These are phyloP conservation scores for Drosophila ohnishii DNA, from an alignment of 1,140 invertebrate genomes.

Conservation along the genomic window DNA sequence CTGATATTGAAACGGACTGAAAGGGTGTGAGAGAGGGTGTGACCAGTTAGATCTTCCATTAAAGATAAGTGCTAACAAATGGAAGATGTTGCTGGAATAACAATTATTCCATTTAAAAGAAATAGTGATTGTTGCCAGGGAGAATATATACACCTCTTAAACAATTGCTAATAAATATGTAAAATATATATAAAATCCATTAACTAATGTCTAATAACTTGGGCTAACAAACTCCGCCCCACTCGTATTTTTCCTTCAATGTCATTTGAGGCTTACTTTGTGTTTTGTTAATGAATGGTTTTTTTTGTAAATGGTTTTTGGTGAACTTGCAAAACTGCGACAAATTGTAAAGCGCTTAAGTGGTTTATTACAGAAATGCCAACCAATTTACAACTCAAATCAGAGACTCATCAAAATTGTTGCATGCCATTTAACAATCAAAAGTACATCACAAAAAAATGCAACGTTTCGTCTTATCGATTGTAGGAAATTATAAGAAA, in stretches of 20 bases:
- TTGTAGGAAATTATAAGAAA: constrained; percentile 29
- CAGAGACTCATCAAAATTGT: constrained; percentile 59
- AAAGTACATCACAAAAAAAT: constrained; percentile 22
- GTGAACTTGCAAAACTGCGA: constrained; percentile 44
- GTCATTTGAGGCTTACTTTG: constrained; percentile 10
- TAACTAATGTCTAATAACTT: constrained; percentile 5
- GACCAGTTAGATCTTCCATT: constrained; percentile 12
- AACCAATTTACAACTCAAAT: constrained; percentile 52
- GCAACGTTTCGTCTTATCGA: constrained; percentile 25
- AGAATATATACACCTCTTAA: background rate
- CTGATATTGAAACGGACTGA: constrained; percentile 9
- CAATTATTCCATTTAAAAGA: background rate
- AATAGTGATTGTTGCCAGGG: background rate
- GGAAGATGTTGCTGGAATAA: constrained; percentile 3
- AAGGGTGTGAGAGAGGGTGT: constrained; percentile 12
- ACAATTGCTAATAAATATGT: constrained; percentile 34
- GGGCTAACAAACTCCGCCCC: background rate
- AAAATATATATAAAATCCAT: constrained; percentile 1
- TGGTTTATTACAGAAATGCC: constrained; percentile 57
- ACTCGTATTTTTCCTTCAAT: background rate
- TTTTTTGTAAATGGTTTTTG: background rate
- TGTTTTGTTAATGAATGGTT: constrained; percentile 22
- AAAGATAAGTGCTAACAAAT: constrained; percentile 19
- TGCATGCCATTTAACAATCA: constrained; percentile 49
- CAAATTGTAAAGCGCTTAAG: constrained; percentile 60